Evolutionary conservation across 2,888 invertebrate species (phyloP).

Genomic region (Aricia artaxerxes): DNA sequence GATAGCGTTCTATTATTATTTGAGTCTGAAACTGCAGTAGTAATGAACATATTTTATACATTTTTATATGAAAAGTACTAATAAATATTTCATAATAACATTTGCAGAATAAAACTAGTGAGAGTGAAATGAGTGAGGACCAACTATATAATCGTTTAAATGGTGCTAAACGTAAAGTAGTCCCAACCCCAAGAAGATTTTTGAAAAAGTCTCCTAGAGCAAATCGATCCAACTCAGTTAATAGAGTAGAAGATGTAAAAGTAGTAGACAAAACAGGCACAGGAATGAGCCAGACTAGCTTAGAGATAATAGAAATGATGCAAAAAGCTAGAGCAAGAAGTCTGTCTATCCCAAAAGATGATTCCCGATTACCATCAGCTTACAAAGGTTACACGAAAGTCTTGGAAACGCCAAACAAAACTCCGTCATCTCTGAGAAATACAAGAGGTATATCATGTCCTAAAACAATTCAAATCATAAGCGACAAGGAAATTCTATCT

Average conservation of each 20-base stretch:
- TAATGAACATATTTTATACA: constrained; percentile 41
- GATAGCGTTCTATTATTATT: constrained; percentile 66
- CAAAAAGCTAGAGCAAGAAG: constrained; percentile 74
- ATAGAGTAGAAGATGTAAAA: constrained; percentile 65
- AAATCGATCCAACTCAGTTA: constrained; percentile 81
- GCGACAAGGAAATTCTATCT: constrained; percentile 75
- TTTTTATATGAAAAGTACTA: constrained; percentile 55
- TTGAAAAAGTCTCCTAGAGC: constrained; percentile 69
- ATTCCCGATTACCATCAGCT: constrained; percentile 61
- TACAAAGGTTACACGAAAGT: constrained; percentile 66
- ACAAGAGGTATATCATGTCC: constrained; percentile 72
- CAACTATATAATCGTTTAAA: constrained; percentile 58
- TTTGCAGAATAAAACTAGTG: constrained; percentile 80
- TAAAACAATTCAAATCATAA: constrained; percentile 77
- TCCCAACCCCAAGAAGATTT: constrained; percentile 69
- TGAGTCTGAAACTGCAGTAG: constrained; percentile 51
- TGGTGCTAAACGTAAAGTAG: constrained; percentile 61
- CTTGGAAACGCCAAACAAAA: constrained; percentile 78
- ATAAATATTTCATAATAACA: constrained; percentile 63
- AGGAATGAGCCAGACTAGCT: constrained; percentile 72
- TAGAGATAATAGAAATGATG: constrained; percentile 74
- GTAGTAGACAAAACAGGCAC: constrained; percentile 63
- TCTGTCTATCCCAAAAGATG: constrained; percentile 76
- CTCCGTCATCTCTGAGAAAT: constrained; percentile 62
- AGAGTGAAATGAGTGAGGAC: constrained; percentile 81